Base-by-base conservation (phyloP, 2,888 invertebrate species). In the Rhagium mordax region DNA sequence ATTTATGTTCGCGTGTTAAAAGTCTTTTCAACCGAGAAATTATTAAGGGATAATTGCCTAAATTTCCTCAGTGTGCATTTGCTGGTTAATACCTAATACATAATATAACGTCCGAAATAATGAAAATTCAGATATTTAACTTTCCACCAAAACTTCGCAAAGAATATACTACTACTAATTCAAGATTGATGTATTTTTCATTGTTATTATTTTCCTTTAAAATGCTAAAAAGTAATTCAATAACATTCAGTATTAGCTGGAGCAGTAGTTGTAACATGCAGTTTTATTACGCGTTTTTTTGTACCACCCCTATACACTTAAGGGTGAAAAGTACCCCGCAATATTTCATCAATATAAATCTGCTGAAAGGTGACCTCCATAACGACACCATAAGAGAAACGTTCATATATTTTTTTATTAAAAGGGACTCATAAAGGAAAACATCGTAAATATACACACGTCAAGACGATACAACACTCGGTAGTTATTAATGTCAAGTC, bases 391-490 rank as follows among this genome's bases (percentile, higher is more conserved):
- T 16, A 48, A 27, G n/a, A 51, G 16, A 27, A 51, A 8, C 64
- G 16, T 48, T n/a, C 27, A 64, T 49, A 48, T 48, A 49, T 65
- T 64, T 51, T 49, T 65, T 65, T 53, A 53, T 65, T 53, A 65
- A 53, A 53, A 16, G 7, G 33, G 29, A 16, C 53, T 20, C 7
- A 27, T 29, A 53, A 53, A 33, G 65, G 18, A 65, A 64, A 53
- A 65, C 53, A 51, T 53, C 65, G 65, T 65, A 65, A 65, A 53
- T 65, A 65, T 65, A 47, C 15, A 29, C 53, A 53, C 8, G 65
- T 33, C 65, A 33, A 10, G 29, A 29, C 33, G 33, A 53, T 65
- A 65, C 20, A 65, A 53, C 18, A 33, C 15, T 20, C 13, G 15
- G 16, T 10, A 53, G 53, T 65, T 65, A 65, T 65, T 65, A 65